Conservation (phyloP, 2,888 invertebrate genomes). For the Lithosia quadra region DNA sequence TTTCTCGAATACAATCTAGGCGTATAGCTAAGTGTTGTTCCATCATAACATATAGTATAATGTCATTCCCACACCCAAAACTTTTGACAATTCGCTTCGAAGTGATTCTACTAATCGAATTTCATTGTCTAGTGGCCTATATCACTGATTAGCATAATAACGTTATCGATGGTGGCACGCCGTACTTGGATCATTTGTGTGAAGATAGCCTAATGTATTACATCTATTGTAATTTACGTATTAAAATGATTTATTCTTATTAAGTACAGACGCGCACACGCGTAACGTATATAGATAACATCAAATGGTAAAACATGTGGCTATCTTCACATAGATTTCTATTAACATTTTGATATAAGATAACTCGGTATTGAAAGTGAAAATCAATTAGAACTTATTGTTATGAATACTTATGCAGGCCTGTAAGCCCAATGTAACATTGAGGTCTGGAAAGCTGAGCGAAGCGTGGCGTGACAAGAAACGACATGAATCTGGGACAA, state of each 20-base stretch:
- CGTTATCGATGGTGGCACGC: neutral
- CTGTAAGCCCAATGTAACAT: conserved; percentile 58
- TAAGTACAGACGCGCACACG: too few species aligned
- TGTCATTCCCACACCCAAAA: too few species aligned
- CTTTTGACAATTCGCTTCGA: too few species aligned
- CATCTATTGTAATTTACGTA: neutral
- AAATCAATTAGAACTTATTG: conserved; percentile 18
- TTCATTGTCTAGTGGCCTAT: too few species aligned
- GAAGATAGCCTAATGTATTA: neutral
- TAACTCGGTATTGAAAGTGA: conserved; percentile 1
- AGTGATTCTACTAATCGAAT: too few species aligned
- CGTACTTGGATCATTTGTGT: neutral
- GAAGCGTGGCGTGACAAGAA: conserved; percentile 47
- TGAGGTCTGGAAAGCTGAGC: conserved; percentile 41
- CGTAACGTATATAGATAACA: too few species aligned
- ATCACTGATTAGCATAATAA: neutral
- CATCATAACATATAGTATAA: too few species aligned
- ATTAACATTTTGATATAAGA: neutral
- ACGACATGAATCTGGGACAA: conserved; percentile 31
- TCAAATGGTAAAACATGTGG: neutral
- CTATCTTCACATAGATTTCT: neutral
- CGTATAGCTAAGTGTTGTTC: too few species aligned
- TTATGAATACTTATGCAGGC: conserved; percentile 54
- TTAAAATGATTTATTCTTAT: neutral
- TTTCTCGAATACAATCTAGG: too few species aligned